Conservation (phyloP, 2,888 invertebrate species). For the Meiosimyza decipiens region DNA sequence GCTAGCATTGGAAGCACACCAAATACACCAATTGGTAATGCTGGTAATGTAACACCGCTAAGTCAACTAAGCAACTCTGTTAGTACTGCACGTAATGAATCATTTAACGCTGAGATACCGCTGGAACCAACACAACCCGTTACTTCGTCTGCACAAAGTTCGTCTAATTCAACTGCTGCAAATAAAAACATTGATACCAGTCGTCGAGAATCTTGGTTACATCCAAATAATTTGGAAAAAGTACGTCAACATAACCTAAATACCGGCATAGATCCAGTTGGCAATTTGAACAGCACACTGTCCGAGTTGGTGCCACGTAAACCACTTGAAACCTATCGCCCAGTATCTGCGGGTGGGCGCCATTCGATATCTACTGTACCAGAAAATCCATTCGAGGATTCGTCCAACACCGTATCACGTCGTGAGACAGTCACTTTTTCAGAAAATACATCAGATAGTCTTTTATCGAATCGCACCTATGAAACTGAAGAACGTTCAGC, state of each 20-base stretch:
- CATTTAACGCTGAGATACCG: constrained; percentile 49
- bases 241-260: constrained; percentile 57
- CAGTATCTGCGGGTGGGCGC: constrained; percentile 38
- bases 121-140: constrained; percentile 40
- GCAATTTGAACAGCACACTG: constrained; percentile 59
- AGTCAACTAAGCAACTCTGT: neutral
- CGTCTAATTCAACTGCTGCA: constrained; percentile 19
- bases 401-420: constrained; percentile 45
- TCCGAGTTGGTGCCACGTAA: constrained; percentile 63
- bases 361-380: constrained; percentile 57
- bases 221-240: constrained; percentile 63
- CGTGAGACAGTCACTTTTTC: constrained; percentile 48
- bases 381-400: constrained; percentile 60
- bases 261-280: constrained; percentile 45
- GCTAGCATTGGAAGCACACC: neutral
- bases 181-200: constrained; percentile 47
- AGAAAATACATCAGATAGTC: constrained; percentile 57
- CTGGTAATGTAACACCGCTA: neutral
- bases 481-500: constrained; percentile 51
- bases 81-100: constrained; percentile 46
- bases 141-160: neutral
- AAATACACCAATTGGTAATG: constrained; percentile 3
- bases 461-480: constrained; percentile 53
- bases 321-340: constrained; percentile 56
- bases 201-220: constrained; percentile 65